Evolutionary conservation across 2,888 invertebrate genomes (phyloP), one percentile per base, ranked within the genome.

Genomic region (Cerastis leucographa): DNA sequence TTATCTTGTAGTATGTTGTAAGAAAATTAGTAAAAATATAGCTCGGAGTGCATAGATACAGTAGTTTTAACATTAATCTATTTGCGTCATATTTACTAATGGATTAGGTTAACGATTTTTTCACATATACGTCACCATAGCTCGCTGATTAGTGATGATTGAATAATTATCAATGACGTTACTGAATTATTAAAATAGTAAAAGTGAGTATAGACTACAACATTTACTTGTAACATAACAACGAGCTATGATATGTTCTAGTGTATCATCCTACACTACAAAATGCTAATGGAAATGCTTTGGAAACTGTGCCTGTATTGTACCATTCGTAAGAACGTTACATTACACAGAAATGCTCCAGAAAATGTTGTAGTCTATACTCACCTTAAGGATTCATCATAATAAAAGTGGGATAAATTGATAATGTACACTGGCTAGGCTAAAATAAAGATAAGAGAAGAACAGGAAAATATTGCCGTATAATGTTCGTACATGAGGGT

Each of bases 381-480:
- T n/a, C n/a, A n/a, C n/a, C n/a, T n/a, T n/a, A n/a, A n/a, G 22
- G n/a, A 19, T 35, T 44, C n/a, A 19, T 25, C 42, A 29, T 44
- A 44, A 29, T 19, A 19, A 59, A 29, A 59, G 8, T 59, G 0
- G 9, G 17, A 49, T 49, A 14, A 12, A 7, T 42, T 14, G 22
- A 44, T 46, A 11, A 22, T 61, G 35, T 61, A 25, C 12, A 35
- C 22, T 64, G 35, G 25, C 6, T 3, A 56, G 56, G 65, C 29
- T n/a, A 25, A 35, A 14, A 19, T 12, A 44, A 67, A 42, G 40
- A 68, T 19, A 25, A 35, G 2, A 11, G 29, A 51, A 44, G 4
- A 78, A 76, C 85, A 81, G 69, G 71, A 70, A 85, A 76, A 76
- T 51, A 66, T 69, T 42, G 19, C 25, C 22, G 1, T 44, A 49